Evolutionary conservation across 2,888 invertebrate species (phyloP), one percentile per base, ranked within the genome.

Genomic region (Ormia ochracea): DNA sequence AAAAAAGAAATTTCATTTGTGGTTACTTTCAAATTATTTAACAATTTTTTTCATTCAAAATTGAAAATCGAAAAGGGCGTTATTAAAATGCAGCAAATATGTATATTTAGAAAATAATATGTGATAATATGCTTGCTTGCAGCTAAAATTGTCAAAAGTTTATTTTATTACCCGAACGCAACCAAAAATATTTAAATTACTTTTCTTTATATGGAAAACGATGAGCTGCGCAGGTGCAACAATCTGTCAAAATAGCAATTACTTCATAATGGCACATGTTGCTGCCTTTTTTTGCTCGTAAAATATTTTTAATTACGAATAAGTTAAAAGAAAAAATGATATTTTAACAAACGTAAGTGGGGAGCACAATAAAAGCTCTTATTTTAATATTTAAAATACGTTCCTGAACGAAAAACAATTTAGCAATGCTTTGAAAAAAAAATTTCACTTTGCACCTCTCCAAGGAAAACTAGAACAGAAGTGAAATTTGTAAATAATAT

Each of bases 401-500:
- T 43, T 65, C 36, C 21, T 65, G 54, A 61, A 65, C 38, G 4
- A 38, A 45, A 33, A 21, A 43, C 33, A 43, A 23, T 43, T 43
- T n/a, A n/a, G n/a, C n/a, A n/a, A n/a, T n/a, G n/a, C 54, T 56
- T 45, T 43, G 36, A 54, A 31, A 28, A 17, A 65, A 72, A 78
- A 82, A 74, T 83, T 83, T 83, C 83, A 83, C 83, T 82, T 82
- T 77, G 70, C 75, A 61, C 79, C 81, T 75, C 72, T 65, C 48
- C 61, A 73, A 81, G 78, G 66, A 70, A 85, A 87, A 87, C 85
- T 87, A 87, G 87, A 87, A 87, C 87, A 87, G 84, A 86, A 87
- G 87, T 87, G 87, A 87, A 87, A 87, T 85, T 87, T 85, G 52
- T 52, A 31, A 41, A 48, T 10, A 31, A 10, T 19, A 21, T 17